phyloP scores from a whole-genome alignment of 2,888 invertebrate species.

The Therioaphis trifolii region DNA sequence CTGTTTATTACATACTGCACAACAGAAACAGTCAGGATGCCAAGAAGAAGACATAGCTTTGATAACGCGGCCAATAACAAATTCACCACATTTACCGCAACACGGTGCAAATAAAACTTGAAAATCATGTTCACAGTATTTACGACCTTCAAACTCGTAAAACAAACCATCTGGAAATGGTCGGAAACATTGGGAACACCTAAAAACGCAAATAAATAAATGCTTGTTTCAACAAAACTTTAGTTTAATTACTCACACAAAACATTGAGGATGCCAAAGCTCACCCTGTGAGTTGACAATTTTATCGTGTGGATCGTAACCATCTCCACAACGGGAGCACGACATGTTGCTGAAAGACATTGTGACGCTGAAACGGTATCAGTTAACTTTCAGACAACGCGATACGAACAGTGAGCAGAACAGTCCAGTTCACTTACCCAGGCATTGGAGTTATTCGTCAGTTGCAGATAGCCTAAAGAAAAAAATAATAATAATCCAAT shows the following conservation, averaged over 20 bases:
- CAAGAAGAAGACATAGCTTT: conserved; percentile 99
- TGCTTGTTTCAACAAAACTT: not conserved
- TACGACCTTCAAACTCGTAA: conserved; percentile 98
- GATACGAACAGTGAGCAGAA: not conserved
- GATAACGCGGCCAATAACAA: conserved; percentile 98
- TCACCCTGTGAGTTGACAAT: conserved; percentile 99
- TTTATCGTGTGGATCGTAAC: conserved; percentile 95
- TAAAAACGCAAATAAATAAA: conserved; percentile 67
- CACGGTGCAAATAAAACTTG: conserved; percentile 96
- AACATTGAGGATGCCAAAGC: conserved; percentile 98
- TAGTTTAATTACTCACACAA: conserved; percentile 82
- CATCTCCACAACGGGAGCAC: conserved; percentile 95
- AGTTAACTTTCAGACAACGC: conserved; percentile 38
- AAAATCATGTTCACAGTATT: conserved; percentile 99
- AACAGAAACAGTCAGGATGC: conserved; percentile 98
- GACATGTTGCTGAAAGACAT: conserved; percentile 94
- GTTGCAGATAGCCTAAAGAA: conserved; percentile 5
- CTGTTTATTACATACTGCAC: conserved; percentile 90
- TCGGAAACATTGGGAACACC: conserved; percentile 98
- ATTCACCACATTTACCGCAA: conserved; percentile 89
- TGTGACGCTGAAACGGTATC: conserved; percentile 69
- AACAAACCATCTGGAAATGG: conserved; percentile 97
- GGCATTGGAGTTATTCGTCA: conserved; percentile 43
- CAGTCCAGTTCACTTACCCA: conserved; percentile 54
- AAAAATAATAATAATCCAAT: not conserved